Conservation (phyloP, 2,797 vertebrate genomes). For the Eulemur mongoz region DNA sequence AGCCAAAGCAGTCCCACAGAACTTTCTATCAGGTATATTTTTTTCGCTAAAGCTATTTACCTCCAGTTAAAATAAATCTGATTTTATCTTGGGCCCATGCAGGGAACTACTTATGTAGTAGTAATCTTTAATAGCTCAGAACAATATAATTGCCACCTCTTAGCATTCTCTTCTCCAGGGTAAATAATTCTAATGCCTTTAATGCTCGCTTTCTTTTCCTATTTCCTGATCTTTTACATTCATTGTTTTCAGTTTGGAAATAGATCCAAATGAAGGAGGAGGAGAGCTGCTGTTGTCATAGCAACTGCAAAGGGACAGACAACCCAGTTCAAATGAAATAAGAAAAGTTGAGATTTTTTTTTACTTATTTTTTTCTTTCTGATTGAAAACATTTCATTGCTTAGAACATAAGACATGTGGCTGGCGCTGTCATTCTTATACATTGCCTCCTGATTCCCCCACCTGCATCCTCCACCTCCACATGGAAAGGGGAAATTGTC, state of each 20-base stretch:
- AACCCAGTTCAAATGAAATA: constrained; percentile 51
- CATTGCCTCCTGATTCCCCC: neutral
- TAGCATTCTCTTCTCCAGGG: constrained; percentile 58
- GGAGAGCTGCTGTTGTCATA: constrained; percentile 60
- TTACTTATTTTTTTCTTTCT: neutral
- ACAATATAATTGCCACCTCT: constrained; percentile 64
- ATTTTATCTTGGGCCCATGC: constrained; percentile 69
- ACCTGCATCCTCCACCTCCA: neutral
- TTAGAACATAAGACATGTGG: constrained; percentile 31
- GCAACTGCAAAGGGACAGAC: constrained; percentile 66
- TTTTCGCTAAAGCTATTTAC: constrained; percentile 72
- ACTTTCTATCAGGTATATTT: constrained; percentile 30
- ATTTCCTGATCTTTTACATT: constrained; percentile 67
- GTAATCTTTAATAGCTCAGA: constrained; percentile 72
- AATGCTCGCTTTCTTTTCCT: constrained; percentile 61
- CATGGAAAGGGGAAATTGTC: constrained; percentile 1
- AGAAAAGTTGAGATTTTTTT: constrained; percentile 53
- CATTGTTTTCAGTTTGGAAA: constrained; percentile 72
- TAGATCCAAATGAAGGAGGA: constrained; percentile 71
- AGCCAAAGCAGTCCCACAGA: constrained; percentile 9
- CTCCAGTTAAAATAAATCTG: constrained; percentile 72
- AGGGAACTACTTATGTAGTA: constrained; percentile 48
- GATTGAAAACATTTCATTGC: constrained; percentile 51
- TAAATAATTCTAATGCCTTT: constrained; percentile 67
- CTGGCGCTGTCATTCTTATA: neutral